Evolutionary conservation across 1,140 invertebrate genomes (phyloP).

Genomic region (Bursaphelenchus mucronatus): DNA sequence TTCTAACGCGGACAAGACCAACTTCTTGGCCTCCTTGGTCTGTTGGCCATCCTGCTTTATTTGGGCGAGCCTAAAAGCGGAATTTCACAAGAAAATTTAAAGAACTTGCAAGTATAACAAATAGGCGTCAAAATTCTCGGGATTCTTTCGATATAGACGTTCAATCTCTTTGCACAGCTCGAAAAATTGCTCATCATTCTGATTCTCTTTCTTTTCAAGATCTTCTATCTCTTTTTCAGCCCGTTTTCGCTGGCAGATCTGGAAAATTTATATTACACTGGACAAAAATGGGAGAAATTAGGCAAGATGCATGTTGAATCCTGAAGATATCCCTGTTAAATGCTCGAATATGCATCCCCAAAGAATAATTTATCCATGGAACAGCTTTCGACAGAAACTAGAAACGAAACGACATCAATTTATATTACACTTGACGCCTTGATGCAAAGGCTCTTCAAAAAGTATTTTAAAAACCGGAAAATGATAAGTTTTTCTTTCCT

Average conservation of each 20-base stretch:
- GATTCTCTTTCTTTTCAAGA: conserved; percentile 24
- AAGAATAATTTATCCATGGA: background rate
- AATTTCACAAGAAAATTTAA: conserved; percentile 14
- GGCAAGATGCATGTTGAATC: too few species aligned
- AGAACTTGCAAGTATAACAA: conserved; percentile 40
- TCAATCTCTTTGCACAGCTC: conserved; percentile 39
- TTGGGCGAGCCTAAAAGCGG: conserved; percentile 29
- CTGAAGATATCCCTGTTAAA: too few species aligned
- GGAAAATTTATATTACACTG: background rate
- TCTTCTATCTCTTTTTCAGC: conserved; percentile 37
- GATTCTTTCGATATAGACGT: conserved; percentile 28
- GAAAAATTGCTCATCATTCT: conserved; percentile 17
- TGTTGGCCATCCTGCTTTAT: conserved; percentile 24
- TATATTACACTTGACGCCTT: too few species aligned
- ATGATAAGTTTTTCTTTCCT: too few species aligned
- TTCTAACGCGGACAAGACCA: conserved; percentile 16
- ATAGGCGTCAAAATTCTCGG: conserved; percentile 40
- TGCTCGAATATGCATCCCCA: background rate
- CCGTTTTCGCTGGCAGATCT: conserved; percentile 36
- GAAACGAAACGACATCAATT: too few species aligned
- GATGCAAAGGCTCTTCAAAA: too few species aligned
- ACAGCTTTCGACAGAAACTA: background rate
- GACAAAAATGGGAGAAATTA: too few species aligned
- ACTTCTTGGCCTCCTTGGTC: conserved; percentile 27
- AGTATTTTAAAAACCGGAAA: too few species aligned